phyloP scores from a whole-genome alignment of 2,888 invertebrate species.

The Isoperla grammatica region DNA sequence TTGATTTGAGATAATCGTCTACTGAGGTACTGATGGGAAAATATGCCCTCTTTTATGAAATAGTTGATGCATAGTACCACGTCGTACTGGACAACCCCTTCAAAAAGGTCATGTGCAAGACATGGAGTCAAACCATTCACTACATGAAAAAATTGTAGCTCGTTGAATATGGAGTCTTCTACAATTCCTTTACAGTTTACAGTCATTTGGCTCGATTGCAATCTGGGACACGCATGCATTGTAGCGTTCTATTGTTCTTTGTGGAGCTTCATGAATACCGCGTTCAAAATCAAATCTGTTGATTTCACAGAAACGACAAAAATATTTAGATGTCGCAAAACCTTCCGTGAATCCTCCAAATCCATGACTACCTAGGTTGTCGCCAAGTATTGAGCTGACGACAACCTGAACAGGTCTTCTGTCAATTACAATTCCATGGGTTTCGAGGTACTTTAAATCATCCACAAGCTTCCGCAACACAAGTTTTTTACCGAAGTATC shows the following conservation, averaged over 20 bases:
- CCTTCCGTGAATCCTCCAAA: slow-evolving; percentile 8
- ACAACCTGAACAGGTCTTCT: not conserved
- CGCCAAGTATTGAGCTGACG: not conserved
- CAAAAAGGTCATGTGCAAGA: slow-evolving; percentile 1
- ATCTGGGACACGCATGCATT: not conserved
- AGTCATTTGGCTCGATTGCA: not conserved
- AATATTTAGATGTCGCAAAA: slow-evolving; percentile 1
- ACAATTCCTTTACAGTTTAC: not conserved
- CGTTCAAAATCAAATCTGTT: not conserved
- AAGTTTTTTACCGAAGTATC: not conserved
- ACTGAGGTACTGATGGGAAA: not conserved
- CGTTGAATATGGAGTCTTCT: not conserved
- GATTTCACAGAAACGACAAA: slow-evolving; percentile 14
- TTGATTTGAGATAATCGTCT: not conserved
- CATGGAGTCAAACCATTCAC: not conserved
- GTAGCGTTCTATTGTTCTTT: not conserved
- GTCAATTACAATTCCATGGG: not conserved
- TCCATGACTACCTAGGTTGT: slow-evolving; percentile 7
- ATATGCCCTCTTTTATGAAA: not conserved
- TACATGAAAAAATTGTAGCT: not conserved
- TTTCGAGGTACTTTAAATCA: slow-evolving; percentile 6
- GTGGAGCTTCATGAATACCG: not conserved
- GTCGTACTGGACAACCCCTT: not conserved
- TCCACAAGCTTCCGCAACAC: not conserved
- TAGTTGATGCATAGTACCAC: not conserved